phyloP scores from a whole-genome alignment of 1,140 invertebrate genomes.

The Euschistus heros region DNA sequence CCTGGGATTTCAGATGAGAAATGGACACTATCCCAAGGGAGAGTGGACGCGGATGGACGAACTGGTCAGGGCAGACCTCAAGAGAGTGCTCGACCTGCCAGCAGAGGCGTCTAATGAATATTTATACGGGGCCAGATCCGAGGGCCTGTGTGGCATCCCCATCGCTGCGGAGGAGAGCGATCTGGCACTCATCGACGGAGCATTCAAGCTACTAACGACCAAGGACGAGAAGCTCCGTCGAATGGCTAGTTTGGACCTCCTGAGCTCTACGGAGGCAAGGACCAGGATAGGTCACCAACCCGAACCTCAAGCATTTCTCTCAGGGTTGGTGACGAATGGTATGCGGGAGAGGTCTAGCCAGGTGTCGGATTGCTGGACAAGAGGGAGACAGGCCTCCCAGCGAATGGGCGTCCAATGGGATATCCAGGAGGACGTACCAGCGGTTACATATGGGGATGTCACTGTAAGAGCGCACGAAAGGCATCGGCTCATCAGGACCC shows the following conservation, averaged over 20 bases:
- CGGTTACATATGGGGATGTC: not conserved
- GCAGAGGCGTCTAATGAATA: conserved; percentile 9
- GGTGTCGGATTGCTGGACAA: too few species aligned
- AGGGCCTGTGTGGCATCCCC: not conserved
- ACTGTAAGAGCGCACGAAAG: not conserved
- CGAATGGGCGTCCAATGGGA: not conserved
- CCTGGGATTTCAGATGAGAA: too few species aligned
- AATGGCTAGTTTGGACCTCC: too few species aligned
- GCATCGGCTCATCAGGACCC: not conserved
- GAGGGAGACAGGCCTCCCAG: not conserved
- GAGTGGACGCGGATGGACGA: not conserved
- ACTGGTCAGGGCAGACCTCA: not conserved
- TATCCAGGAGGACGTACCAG: not conserved
- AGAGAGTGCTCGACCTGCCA: not conserved
- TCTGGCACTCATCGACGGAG: not conserved
- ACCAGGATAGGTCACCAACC: too few species aligned
- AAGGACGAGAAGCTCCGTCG: not conserved
- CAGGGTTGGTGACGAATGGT: too few species aligned
- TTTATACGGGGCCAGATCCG: not conserved
- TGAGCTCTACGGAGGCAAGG: too few species aligned
- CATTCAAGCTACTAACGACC: conserved; percentile 6
- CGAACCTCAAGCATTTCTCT: too few species aligned
- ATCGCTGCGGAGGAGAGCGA: conserved; percentile 3
- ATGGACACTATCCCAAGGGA: too few species aligned
- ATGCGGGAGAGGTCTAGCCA: too few species aligned